Percentiles rank a stretch among this genome's conserved stretches.
phyloP scores from a whole-genome alignment of 1,140 invertebrate species.

The Drosophila watanabei region DNA sequence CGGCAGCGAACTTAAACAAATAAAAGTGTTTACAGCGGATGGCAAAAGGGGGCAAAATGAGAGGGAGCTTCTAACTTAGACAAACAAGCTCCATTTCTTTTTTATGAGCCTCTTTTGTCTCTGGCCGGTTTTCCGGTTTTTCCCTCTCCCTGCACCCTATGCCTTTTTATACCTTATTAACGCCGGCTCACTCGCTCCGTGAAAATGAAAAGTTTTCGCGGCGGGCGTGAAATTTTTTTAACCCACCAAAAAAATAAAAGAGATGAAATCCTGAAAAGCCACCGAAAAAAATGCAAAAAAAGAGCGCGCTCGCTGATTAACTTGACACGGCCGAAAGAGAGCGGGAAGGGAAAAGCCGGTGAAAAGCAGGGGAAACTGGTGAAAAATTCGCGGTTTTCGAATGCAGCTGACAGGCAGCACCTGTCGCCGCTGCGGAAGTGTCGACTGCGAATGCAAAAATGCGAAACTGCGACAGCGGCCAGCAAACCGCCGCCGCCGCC shows the following conservation, averaged over 20 bases:
- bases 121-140: slow-evolving; percentile 28
- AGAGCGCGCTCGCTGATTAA: slow-evolving; percentile 65
- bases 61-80: slow-evolving; percentile 51
- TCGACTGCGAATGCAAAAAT: slow-evolving; percentile 25
- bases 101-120: slow-evolving; percentile 69
- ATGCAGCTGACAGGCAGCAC: slow-evolving; percentile 76
- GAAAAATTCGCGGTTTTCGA: slow-evolving; percentile 63
- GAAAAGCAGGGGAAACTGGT: slow-evolving; percentile 6
- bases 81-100: slow-evolving; percentile 76
- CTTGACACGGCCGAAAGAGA: slow-evolving; percentile 63
- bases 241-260: slow-evolving; percentile 10
- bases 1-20: slow-evolving; percentile 57
- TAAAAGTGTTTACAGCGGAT: slow-evolving; percentile 52
- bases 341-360: slow-evolving; percentile 13
- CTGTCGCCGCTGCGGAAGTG: slow-evolving; percentile 59
- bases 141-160: background rate
- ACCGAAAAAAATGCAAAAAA: slow-evolving; percentile 28
- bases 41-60: slow-evolving; percentile 1
- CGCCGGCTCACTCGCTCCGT: slow-evolving; percentile 50
- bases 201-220: slow-evolving; percentile 67
- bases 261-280: slow-evolving; percentile 34
- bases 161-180: slow-evolving; percentile 76
- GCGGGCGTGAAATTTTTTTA: slow-evolving; percentile 69
- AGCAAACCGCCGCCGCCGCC: slow-evolving; percentile 35
- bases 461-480: slow-evolving; percentile 26